Conservation (phyloP, 2,888 invertebrate species). For the Scaptomyza polygonia region DNA sequence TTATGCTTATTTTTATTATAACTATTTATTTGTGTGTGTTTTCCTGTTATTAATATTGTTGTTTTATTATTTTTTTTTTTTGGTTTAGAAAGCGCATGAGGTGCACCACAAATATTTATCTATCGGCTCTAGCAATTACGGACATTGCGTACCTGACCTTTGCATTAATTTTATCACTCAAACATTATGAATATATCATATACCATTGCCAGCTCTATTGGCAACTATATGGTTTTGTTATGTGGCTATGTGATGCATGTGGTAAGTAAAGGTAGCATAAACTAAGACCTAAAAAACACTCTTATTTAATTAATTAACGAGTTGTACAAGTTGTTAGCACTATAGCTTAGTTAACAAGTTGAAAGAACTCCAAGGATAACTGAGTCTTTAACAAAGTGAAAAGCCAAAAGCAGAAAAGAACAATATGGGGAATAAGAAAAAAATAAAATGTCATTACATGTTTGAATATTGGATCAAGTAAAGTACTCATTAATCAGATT, state of each 20-base stretch:
- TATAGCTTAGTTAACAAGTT: no score
- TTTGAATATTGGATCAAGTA: conserved; percentile 2
- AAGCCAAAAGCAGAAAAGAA: not conserved
- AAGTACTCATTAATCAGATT: conserved; percentile 7
- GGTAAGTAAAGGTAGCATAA: conserved; percentile 85
- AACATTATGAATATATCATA: conserved; percentile 86
- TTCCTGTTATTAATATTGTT: not conserved
- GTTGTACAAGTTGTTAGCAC: not conserved
- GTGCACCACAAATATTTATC: conserved; percentile 90
- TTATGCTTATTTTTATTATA: conserved; percentile 36
- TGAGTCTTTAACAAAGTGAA: not conserved
- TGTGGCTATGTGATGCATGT: conserved; percentile 88
- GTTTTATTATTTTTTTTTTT: conserved; percentile 9
- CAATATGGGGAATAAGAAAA: no score
- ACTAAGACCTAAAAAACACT: no score
- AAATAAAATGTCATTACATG: not conserved
- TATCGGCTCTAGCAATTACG: conserved; percentile 89
- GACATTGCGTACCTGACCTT: conserved; percentile 89
- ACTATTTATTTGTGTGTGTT: conserved; percentile 14
- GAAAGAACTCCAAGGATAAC: no score
- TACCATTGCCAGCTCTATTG: conserved; percentile 86
- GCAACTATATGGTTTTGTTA: conserved; percentile 86
- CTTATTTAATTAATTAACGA: no score
- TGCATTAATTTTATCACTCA: conserved; percentile 87
- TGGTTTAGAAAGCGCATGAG: conserved; percentile 87